Percentiles rank a stretch among this genome's conserved stretches.
phyloP scores from a whole-genome alignment of 2,888 invertebrate species.

The Trimorus sp. region DNA sequence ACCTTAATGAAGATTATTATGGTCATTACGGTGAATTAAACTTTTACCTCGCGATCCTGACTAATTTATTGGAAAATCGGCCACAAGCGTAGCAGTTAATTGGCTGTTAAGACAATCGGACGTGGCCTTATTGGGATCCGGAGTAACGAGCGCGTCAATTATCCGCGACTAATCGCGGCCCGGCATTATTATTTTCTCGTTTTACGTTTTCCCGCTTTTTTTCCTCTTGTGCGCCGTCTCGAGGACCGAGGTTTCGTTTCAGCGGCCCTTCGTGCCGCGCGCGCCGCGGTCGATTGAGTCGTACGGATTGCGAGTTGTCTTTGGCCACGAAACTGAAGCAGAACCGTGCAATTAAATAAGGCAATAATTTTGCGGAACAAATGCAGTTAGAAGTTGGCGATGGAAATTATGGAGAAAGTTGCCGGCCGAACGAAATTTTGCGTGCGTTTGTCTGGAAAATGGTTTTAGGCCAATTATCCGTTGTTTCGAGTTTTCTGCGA shows the following conservation, averaged over 20 bases:
- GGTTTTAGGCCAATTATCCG: not conserved
- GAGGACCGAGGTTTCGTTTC: slow-evolving; percentile 1
- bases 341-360: slow-evolving; percentile 24
- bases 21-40: slow-evolving; percentile 50
- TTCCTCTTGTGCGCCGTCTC: not conserved
- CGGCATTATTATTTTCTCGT: slow-evolving; percentile 42
- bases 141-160: slow-evolving; percentile 43
- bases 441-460: not conserved
- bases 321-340: slow-evolving; percentile 18
- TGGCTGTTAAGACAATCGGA: slow-evolving; percentile 61
- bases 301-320: slow-evolving; percentile 1
- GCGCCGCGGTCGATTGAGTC: slow-evolving; percentile 21
- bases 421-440: no score
- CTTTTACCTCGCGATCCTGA: slow-evolving; percentile 43
- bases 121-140: slow-evolving; percentile 35
- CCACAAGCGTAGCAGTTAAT: slow-evolving; percentile 48
- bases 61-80: slow-evolving; percentile 63
- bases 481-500: no score
- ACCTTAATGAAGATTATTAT: slow-evolving; percentile 30
- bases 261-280: not conserved
- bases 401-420: slow-evolving; percentile 1
- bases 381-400: not conserved
- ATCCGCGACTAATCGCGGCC: slow-evolving; percentile 40
- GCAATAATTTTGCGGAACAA: slow-evolving; percentile 24
- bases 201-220: slow-evolving; percentile 2